phyloP scores from a whole-genome alignment of 2,888 invertebrate genomes.

The Amorpha juglandis region DNA sequence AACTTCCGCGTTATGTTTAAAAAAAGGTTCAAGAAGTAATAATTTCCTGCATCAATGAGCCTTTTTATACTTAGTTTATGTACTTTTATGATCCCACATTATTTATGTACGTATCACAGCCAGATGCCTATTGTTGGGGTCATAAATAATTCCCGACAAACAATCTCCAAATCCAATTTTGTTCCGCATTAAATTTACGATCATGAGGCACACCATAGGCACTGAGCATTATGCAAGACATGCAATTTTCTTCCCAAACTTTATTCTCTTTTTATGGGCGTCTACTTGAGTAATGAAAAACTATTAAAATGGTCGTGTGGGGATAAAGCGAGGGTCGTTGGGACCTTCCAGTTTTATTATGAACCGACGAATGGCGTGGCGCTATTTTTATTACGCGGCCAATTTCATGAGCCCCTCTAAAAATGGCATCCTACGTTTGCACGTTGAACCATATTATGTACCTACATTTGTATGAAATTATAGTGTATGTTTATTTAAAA shows the following conservation, averaged over 20 bases:
- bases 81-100: constrained; percentile 7
- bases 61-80: not conserved
- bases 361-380: constrained; percentile 65
- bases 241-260: constrained; percentile 79
- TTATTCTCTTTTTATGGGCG: constrained; percentile 75
- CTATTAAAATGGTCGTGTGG: constrained; percentile 78
- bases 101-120: constrained; percentile 24
- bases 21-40: constrained; percentile 5
- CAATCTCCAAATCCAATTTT: constrained; percentile 68
- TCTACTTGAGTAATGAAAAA: constrained; percentile 84
- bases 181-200: constrained; percentile 66
- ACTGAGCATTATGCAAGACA: constrained; percentile 72
- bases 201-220: constrained; percentile 53
- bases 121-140: constrained; percentile 42
- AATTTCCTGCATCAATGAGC: constrained; percentile 6
- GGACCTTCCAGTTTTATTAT: constrained; percentile 76
- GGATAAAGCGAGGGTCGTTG: constrained; percentile 75
- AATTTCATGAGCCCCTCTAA: constrained; percentile 71
- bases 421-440: constrained; percentile 67
- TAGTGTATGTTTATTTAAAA: not conserved
- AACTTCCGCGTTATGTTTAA: not conserved
- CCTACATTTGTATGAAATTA: not conserved
- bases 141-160: constrained; percentile 62
- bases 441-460: constrained; percentile 42
- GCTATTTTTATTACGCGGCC: constrained; percentile 72